phyloP scores from a whole-genome alignment of 2,888 invertebrate species.

The Agapetus fuscipes region DNA sequence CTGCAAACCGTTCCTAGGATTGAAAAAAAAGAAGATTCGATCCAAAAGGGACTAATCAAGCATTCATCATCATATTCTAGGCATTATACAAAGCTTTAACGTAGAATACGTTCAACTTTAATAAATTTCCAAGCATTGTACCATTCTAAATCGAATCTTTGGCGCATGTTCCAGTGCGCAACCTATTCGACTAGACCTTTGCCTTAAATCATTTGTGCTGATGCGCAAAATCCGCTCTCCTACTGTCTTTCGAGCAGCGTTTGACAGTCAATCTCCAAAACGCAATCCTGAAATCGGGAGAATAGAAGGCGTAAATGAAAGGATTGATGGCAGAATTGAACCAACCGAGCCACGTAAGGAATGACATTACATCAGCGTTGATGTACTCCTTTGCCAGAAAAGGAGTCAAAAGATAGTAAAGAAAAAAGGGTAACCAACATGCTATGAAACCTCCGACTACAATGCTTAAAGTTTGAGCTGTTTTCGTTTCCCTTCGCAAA shows the following conservation, averaged over 20 bases:
- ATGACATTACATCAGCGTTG: constrained; percentile 56
- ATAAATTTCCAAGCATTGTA: too few relatives aligned
- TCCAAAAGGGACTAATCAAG: too few relatives aligned
- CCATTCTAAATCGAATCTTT: too few relatives aligned
- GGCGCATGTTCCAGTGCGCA: too few relatives aligned
- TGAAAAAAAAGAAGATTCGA: too few relatives aligned
- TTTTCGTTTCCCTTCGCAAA: constrained; percentile 72
- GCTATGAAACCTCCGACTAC: constrained; percentile 83
- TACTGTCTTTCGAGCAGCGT: constrained; percentile 47
- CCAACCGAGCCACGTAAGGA: constrained; percentile 83
- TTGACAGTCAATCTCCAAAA: constrained; percentile 75
- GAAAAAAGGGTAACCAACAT: constrained; percentile 83
- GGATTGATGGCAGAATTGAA: constrained; percentile 86
- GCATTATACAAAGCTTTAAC: too few relatives aligned
- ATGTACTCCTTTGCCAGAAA: constrained; percentile 58
- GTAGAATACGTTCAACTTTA: too few relatives aligned
- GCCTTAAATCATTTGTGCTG: constrained; percentile 14
- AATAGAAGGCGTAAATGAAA: constrained; percentile 85
- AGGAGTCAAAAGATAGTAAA: constrained; percentile 71
- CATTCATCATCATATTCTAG: too few relatives aligned
- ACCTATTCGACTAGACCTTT: background rate
- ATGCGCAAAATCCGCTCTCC: constrained; percentile 19
- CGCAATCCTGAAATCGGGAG: constrained; percentile 75
- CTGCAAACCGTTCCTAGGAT: too few relatives aligned
- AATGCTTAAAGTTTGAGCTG: constrained; percentile 76